Conservation (phyloP, 2,113 vertebrate genomes). For the Odobenus rosmarus region DNA sequence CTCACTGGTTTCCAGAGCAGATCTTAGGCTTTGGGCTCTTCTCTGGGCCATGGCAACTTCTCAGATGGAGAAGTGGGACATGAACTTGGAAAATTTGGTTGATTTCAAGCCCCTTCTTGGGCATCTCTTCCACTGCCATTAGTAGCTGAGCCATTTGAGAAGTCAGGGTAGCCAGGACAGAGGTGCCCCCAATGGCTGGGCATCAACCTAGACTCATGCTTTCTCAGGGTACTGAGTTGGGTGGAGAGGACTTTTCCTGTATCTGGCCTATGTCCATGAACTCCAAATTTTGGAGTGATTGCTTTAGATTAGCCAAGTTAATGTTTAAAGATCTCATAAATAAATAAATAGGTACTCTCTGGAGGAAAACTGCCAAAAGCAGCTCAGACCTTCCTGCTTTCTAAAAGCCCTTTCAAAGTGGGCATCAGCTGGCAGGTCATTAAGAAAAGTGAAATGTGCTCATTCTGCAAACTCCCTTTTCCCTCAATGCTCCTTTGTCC, state of each 20-base stretch:
- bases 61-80: neutral
- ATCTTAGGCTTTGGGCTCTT: neutral
- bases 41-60: neutral
- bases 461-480: constrained; percentile 35
- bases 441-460: constrained; percentile 53
- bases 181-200: neutral
- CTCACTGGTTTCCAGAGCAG: neutral
- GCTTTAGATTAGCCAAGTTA: constrained; percentile 37
- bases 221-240: neutral
- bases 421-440: constrained; percentile 51
- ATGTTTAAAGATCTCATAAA: constrained; percentile 55
- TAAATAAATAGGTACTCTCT: constrained; percentile 37
- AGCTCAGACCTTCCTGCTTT: neutral
- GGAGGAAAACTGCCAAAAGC: constrained; percentile 10
- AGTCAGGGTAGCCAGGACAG: neutral
- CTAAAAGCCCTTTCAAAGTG: constrained; percentile 56
- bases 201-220: neutral
- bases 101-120: neutral
- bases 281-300: constrained; percentile 21
- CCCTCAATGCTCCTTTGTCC: constrained; percentile 64
- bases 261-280: constrained; percentile 7
- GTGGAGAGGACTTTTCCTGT: neutral
- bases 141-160: neutral
- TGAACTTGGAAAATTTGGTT: neutral
- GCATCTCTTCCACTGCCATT: neutral